Evolutionary conservation across 2,113 vertebrate genomes (phyloP).

Genomic region (Microcebus murinus): DNA sequence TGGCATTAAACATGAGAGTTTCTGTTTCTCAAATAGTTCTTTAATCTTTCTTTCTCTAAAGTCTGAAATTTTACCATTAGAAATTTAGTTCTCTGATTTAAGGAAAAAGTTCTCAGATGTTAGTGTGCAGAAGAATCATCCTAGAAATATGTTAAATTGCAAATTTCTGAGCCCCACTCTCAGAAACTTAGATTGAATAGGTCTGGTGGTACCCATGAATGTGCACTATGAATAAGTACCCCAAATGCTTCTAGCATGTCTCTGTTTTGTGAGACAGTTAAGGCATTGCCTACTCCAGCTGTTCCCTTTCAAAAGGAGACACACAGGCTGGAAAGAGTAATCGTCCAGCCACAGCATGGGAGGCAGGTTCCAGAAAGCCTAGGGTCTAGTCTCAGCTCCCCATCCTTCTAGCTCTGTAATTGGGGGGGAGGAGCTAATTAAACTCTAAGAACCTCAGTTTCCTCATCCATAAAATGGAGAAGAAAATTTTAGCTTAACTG

Average conservation of each 20-base stretch:
- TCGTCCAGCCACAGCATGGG: background rate
- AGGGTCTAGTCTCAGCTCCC: background rate
- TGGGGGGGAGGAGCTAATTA: background rate
- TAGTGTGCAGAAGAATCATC: background rate
- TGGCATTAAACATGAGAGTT: background rate
- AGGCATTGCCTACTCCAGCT: background rate
- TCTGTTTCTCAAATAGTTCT: background rate
- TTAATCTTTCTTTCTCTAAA: background rate
- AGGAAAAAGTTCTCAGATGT: background rate
- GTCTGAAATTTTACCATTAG: constrained; percentile 1
- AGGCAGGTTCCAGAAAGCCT: background rate
- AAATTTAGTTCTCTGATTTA: constrained; percentile 34
- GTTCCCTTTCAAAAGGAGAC: background rate
- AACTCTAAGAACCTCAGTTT: background rate
- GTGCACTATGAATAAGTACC: background rate
- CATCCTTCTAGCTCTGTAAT: background rate
- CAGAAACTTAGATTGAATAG: background rate
- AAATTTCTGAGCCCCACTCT: background rate
- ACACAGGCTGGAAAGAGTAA: background rate
- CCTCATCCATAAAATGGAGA: background rate
- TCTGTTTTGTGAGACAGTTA: background rate
- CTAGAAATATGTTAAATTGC: background rate
- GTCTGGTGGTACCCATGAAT: background rate
- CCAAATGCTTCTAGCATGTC: no score
- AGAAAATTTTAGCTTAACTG: background rate